Evolutionary conservation across 2,888 invertebrate genomes (phyloP).

Genomic region (Diarsia dahlii): DNA sequence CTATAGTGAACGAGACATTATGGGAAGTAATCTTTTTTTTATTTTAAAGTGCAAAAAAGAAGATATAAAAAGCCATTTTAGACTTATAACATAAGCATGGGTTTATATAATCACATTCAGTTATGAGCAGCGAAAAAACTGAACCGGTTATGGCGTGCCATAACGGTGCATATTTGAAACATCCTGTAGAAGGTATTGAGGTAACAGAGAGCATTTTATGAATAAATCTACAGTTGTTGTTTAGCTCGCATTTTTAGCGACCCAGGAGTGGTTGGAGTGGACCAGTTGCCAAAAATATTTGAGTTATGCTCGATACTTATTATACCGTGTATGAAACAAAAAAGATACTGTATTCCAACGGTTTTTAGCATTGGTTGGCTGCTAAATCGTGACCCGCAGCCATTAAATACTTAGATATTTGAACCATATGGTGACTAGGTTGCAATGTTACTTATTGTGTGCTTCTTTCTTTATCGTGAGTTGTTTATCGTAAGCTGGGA

Average conservation of each 20-base stretch:
- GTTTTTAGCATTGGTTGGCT: not conserved
- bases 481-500: too few species aligned
- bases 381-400: too few species aligned
- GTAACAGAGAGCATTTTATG: constrained; percentile 44
- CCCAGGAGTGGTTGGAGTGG: constrained; percentile 16
- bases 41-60: constrained; percentile 17
- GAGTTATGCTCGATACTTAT: constrained; percentile 23
- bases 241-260: constrained; percentile 29
- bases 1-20: not conserved
- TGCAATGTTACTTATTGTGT: not conserved
- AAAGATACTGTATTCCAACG: not conserved
- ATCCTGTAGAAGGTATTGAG: constrained; percentile 40
- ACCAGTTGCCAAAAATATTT: constrained; percentile 40
- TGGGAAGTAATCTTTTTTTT: constrained; percentile 9
- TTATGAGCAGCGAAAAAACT: constrained; percentile 38
- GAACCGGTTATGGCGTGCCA: constrained; percentile 42
- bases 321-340: not conserved
- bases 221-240: constrained; percentile 51
- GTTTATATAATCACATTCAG: constrained; percentile 29
- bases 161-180: constrained; percentile 62
- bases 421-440: not conserved
- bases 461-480: not conserved
- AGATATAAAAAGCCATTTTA: constrained; percentile 14
- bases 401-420: not conserved
- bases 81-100: constrained; percentile 21